These are phyloP conservation scores for Ptilodon capucinus DNA, from an alignment of 2,888 invertebrate species.

Conservation along the genomic window DNA sequence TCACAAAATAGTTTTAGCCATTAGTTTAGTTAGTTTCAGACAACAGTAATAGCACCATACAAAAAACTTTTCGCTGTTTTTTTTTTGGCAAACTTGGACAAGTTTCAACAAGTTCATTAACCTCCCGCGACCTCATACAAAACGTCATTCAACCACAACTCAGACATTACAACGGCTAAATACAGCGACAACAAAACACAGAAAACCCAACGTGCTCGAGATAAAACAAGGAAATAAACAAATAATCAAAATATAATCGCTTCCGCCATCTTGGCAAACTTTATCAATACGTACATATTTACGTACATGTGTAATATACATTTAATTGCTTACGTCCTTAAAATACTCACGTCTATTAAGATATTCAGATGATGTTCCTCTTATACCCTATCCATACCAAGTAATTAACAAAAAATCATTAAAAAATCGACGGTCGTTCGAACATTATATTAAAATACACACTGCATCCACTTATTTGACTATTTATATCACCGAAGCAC, in stretches of 20 bases:
- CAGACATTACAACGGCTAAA: slow-evolving; percentile 7
- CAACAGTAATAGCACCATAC: neutral
- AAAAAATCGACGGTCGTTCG: slow-evolving; percentile 25
- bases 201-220: slow-evolving; percentile 6
- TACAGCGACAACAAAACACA: slow-evolving; percentile 15
- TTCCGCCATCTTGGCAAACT: slow-evolving; percentile 68
- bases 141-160: slow-evolving; percentile 11
- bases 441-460: slow-evolving; percentile 12
- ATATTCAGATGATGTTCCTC: slow-evolving; percentile 12
- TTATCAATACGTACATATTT: slow-evolving; percentile 15
- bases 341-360: slow-evolving; percentile 61
- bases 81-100: slow-evolving; percentile 39
- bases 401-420: slow-evolving; percentile 24
- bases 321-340: neutral
- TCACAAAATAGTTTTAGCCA: neutral
- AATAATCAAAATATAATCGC: slow-evolving; percentile 50
- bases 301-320: slow-evolving; percentile 2
- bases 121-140: slow-evolving; percentile 41
- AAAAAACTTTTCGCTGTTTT: slow-evolving; percentile 1
- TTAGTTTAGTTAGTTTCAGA: neutral
- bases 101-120: slow-evolving; percentile 65
- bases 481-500: slow-evolving; percentile 21
- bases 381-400: slow-evolving; percentile 30
- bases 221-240: slow-evolving; percentile 29
- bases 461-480: slow-evolving; percentile 11